These are phyloP conservation scores for Sebastes kiyomatsui DNA, from an alignment of 2,797 vertebrate species.

Conservation along the genomic window DNA sequence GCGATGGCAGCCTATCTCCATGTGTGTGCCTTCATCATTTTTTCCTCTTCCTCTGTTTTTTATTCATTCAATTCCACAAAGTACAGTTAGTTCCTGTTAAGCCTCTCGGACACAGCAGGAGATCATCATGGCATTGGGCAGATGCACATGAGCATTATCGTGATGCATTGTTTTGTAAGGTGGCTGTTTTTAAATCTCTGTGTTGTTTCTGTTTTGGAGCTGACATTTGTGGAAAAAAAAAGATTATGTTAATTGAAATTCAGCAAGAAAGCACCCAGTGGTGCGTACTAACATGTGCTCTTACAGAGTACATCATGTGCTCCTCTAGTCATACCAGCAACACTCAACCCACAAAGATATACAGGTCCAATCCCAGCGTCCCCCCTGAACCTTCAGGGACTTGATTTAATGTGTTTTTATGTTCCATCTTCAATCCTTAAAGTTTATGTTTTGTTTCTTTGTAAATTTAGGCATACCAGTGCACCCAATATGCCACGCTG, in stretches of 20 bases:
- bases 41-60: conserved; percentile 9
- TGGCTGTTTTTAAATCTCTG: conserved; percentile 36
- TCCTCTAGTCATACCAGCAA: background rate
- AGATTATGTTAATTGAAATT: conserved; percentile 37
- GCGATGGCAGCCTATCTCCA: conserved; percentile 9
- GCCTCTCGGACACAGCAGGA: conserved; percentile 58
- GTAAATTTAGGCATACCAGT: background rate
- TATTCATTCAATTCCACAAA: conserved; percentile 60
- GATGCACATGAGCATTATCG: conserved; percentile 38
- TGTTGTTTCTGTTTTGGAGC: conserved; percentile 25
- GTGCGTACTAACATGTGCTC: background rate
- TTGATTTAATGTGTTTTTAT: background rate
- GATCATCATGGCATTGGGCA: conserved; percentile 47
- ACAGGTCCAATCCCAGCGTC: background rate
- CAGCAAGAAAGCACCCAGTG: background rate
- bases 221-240: conserved; percentile 8
- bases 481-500: background rate
- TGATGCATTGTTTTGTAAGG: conserved; percentile 44
- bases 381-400: background rate
- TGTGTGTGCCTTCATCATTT: conserved; percentile 24
- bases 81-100: conserved; percentile 59
- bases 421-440: background rate
- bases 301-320: background rate
- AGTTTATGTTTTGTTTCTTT: background rate
- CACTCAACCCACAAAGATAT: background rate